Evolutionary conservation across 2,113 vertebrate genomes (phyloP), one percentile per base, ranked within the genome.

Genomic region (Anhinga anhinga): DNA sequence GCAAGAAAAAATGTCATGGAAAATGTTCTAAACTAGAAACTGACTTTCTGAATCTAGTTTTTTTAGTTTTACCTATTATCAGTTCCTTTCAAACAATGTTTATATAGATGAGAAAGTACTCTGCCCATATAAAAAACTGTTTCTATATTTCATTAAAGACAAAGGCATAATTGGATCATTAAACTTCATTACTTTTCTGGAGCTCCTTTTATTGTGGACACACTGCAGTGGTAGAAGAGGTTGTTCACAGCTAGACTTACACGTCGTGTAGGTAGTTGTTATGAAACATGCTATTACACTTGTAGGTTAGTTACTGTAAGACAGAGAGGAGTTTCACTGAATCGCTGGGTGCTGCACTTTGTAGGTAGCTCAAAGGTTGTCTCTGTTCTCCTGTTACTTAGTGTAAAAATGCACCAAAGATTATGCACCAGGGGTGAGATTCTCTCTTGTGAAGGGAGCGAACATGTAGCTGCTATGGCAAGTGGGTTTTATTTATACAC

Each of bases 101-200:
- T 89, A 40, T 40, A 34, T 85, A 83, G 56, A 38, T 29, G 42
- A 92, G 50, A 93, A 95, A 95, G 77, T 65, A 49, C 16, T 90
- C 92, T 96, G 71, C 69, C 63, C 25, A 5, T 26, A 32, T 61
- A 81, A 87, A 90, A 38, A 61, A 21, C 4, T 23, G 2, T 87
- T 94, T 70, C 82, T 88, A 2, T 55, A n/a, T 93, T 93, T 85
- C 53, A 34, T 93, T 88, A 76, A 76, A 79, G 52, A 34, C 56
- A 94, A 94, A 95, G 70, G 44, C n/a, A 71, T 97, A 96, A 88
- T 26, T 47, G 45, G 58, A 61, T 92, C 88, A 86, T 95, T 97
- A 97, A 91, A 93, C 42, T 84, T 83, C 44, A 8, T 96, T 97
- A 86, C 22, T 62, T 69, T 58, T 65, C 45, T 38, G 69, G 83